Evolutionary conservation across 2,888 invertebrate species (phyloP).

Genomic region (Andricus curvator): DNA sequence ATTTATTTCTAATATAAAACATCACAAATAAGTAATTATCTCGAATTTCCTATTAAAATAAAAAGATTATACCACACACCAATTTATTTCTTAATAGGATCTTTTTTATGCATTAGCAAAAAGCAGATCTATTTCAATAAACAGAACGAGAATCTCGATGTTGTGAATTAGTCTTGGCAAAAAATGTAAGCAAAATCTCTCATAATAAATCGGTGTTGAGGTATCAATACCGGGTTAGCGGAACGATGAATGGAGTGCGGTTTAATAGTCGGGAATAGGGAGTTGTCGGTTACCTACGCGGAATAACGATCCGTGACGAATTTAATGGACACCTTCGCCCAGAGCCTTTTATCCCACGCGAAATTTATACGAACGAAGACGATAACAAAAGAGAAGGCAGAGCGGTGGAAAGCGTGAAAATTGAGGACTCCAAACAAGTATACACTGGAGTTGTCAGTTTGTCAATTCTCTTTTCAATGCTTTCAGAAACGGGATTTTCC

Average conservation of each 20-base stretch:
- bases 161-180: conserved; percentile 9
- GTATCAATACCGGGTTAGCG: conserved; percentile 52
- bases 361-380: conserved; percentile 37
- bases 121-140: not conserved
- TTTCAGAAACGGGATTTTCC: not conserved
- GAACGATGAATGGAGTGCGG: conserved; percentile 48
- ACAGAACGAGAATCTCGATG: not conserved
- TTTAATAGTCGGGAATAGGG: conserved; percentile 48
- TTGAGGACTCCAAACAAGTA: conserved; percentile 56
- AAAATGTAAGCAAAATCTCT: conserved; percentile 37
- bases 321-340: conserved; percentile 33
- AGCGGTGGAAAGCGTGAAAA: conserved; percentile 63
- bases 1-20: not conserved
- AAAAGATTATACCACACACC: not conserved
- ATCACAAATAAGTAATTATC: not conserved
- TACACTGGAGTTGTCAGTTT: conserved; percentile 56
- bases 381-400: conserved; percentile 40
- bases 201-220: conserved; percentile 51
- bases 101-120: not conserved
- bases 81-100: not conserved
- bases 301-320: conserved; percentile 42
- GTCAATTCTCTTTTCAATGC: conserved; percentile 43
- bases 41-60: not conserved
- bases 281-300: conserved; percentile 45
- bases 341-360: conserved; percentile 41